Evolutionary conservation across 2,113 vertebrate species (phyloP).

Genomic region (Philantomba maxwellii): DNA sequence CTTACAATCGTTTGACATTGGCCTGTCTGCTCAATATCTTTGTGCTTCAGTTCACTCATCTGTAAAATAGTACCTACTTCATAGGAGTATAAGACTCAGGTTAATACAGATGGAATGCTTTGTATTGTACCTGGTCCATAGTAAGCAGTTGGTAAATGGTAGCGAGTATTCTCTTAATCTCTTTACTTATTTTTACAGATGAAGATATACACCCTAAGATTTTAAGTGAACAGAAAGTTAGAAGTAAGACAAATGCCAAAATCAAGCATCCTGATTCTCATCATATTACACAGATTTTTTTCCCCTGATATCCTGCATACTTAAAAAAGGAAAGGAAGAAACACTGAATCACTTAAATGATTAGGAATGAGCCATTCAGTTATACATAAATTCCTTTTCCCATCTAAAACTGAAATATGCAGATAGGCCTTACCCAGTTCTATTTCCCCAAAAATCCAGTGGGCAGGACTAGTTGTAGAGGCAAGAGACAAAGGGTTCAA

Average conservation of each 20-base stretch:
- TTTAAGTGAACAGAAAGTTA: background rate
- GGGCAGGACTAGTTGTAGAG: background rate
- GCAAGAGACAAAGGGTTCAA: background rate
- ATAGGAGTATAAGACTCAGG: background rate
- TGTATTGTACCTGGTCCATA: background rate
- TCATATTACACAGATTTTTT: background rate
- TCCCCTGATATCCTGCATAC: background rate
- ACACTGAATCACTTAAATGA: background rate
- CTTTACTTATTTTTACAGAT: constrained; percentile 5
- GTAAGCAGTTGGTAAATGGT: background rate
- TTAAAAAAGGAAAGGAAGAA: constrained; percentile 3
- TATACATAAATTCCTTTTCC: background rate
- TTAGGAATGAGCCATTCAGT: background rate
- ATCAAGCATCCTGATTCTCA: background rate
- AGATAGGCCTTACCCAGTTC: background rate
- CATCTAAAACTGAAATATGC: background rate
- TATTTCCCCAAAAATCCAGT: background rate
- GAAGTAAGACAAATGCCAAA: background rate
- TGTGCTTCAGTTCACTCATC: background rate
- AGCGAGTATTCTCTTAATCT: background rate
- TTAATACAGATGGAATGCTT: background rate
- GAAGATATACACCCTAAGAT: background rate
- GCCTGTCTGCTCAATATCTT: background rate
- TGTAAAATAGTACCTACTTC: background rate
- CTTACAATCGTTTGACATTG: background rate